Percentiles rank a stretch among this genome's conserved stretches.
phyloP scores from a whole-genome alignment of 2,888 invertebrate species.

The Subacronicta megacephala region DNA sequence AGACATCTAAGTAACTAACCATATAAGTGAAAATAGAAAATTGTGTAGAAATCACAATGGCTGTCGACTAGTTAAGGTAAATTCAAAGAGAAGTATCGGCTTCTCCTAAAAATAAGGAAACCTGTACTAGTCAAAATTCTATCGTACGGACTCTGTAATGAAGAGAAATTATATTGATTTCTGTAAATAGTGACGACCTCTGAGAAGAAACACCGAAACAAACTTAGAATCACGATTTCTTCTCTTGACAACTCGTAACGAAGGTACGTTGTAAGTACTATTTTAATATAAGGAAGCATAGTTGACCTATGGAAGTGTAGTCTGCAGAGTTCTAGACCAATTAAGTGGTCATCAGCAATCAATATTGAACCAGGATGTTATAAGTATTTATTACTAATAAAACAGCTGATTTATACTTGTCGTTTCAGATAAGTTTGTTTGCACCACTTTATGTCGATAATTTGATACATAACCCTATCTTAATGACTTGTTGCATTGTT shows the following conservation, averaged over 20 bases:
- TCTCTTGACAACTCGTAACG: too few relatives aligned
- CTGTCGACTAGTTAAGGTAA: conserved; percentile 12
- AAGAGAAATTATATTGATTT: too few relatives aligned
- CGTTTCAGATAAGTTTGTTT: conserved; percentile 8
- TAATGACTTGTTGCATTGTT: conserved; percentile 17
- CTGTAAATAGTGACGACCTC: too few relatives aligned
- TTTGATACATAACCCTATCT: conserved; percentile 10
- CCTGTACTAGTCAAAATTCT: too few relatives aligned
- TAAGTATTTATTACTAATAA: neutral
- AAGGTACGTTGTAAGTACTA: too few relatives aligned
- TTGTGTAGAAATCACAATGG: conserved; percentile 2
- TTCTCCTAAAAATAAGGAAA: too few relatives aligned
- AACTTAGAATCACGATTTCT: too few relatives aligned
- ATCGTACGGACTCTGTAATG: too few relatives aligned
- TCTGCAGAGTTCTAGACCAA: neutral
- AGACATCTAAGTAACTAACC: neutral
- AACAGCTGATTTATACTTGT: conserved; percentile 1
- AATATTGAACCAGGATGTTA: conserved; percentile 6
- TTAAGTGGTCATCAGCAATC: neutral
- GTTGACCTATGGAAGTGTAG: too few relatives aligned
- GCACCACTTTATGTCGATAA: neutral
- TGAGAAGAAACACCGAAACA: too few relatives aligned
- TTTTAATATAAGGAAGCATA: too few relatives aligned
- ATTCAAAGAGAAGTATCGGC: too few relatives aligned
- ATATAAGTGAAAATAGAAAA: conserved; percentile 28